A percentile compares a stretch with the other conserved stretches of the same genome.
phyloP scores from a whole-genome alignment of 2,797 vertebrate genomes.

The Prionace glauca region DNA sequence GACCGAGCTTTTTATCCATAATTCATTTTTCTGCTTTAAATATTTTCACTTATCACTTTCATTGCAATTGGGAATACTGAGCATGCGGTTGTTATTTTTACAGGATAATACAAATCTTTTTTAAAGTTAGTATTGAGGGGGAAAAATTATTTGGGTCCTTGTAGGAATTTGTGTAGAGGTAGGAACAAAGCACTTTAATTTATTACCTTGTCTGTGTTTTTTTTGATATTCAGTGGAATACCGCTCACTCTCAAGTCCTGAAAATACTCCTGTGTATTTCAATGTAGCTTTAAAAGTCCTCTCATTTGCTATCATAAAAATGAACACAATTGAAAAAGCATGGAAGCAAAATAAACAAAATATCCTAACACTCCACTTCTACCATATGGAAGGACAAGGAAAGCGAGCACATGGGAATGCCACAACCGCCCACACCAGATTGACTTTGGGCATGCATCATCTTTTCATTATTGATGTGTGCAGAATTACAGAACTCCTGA shows the following conservation, averaged over 20 bases:
- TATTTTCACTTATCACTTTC: background rate
- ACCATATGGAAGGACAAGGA: background rate
- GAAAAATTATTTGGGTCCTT: background rate
- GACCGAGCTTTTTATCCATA: background rate
- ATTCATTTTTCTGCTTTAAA: conserved; percentile 18
- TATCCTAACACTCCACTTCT: background rate
- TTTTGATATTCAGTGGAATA: background rate
- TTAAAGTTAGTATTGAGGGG: background rate
- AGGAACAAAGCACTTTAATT: background rate
- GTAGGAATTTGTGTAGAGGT: background rate
- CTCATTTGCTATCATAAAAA: too few relatives aligned
- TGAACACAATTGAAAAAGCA: background rate
- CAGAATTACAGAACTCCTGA: background rate
- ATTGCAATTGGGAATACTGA: background rate
- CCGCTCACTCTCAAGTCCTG: background rate
- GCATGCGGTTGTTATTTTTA: background rate
- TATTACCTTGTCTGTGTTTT: background rate
- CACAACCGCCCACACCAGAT: background rate
- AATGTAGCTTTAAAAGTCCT: background rate
- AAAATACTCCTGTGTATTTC: background rate
- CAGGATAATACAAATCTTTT: background rate
- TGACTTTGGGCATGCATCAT: background rate
- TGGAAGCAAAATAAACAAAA: background rate
- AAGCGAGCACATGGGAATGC: background rate
- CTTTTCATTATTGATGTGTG: background rate